A percentile compares a stretch with the other conserved stretches of the same genome.
Conservation (phyloP, 92 coral and sea anemone species). For the Scolanthus callimorphus region DNA sequence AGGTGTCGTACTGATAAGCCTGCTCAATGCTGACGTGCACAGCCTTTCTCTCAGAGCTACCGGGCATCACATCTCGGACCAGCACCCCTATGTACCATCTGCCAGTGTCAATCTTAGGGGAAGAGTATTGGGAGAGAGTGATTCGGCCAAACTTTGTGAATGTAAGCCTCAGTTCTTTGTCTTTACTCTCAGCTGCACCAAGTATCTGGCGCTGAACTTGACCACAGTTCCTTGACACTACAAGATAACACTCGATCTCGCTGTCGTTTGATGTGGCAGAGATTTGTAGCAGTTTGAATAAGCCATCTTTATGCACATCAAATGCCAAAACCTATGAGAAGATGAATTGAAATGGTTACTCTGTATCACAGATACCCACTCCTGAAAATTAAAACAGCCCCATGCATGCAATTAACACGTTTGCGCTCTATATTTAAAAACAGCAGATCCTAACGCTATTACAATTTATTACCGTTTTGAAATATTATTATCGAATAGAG, state of each 20-base stretch:
- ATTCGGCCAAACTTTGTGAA: conserved; percentile 79
- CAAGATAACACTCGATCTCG: conserved; percentile 49
- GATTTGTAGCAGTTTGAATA: conserved; percentile 63
- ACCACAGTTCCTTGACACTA: conserved; percentile 72
- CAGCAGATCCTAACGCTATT: too few relatives aligned
- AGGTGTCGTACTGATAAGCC: conserved; percentile 38
- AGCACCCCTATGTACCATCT: conserved; percentile 89
- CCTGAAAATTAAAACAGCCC: too few relatives aligned
- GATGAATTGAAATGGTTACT: too few relatives aligned
- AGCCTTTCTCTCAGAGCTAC: conserved; percentile 26
- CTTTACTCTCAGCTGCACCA: conserved; percentile 7
- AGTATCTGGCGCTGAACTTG: conserved; percentile 47
- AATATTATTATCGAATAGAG: too few relatives aligned
- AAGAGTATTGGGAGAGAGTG: conserved; percentile 82
- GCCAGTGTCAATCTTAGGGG: conserved; percentile 73
- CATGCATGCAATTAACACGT: too few relatives aligned
- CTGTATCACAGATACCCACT: too few relatives aligned
- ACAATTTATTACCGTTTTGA: too few relatives aligned
- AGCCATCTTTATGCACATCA: conserved; percentile 46
- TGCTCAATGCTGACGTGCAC: conserved; percentile 50
- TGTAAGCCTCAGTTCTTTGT: conserved; percentile 42
- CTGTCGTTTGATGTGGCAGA: conserved; percentile 56
- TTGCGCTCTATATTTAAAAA: too few relatives aligned
- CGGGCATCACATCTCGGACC: conserved; percentile 16
- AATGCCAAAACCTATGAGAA: conserved; percentile 63